These are phyloP conservation scores for Xanthia icteritia DNA, from an alignment of 2,888 invertebrate species.

Conservation along the genomic window DNA sequence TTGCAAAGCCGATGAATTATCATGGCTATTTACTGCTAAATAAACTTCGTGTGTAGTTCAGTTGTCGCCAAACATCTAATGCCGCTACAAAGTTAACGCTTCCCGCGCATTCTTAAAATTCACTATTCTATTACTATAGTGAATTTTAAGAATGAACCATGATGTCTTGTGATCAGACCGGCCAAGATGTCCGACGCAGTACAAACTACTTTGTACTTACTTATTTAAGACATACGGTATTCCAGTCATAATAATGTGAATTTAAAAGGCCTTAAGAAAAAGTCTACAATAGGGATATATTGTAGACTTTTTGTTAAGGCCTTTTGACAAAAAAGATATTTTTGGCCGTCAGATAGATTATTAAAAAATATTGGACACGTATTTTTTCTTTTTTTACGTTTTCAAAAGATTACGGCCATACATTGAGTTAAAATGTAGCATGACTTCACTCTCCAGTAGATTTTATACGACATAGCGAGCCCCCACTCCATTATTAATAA, in stretches of 20 bases:
- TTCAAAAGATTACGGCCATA: too few relatives aligned
- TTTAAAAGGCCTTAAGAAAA: not conserved
- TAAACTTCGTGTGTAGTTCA: not conserved
- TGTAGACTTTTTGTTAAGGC: too few relatives aligned
- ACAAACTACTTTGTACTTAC: conserved; percentile 20
- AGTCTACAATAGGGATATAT: too few relatives aligned
- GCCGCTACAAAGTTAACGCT: not conserved
- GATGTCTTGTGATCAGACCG: not conserved
- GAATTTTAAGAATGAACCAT: not conserved
- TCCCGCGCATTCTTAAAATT: not conserved
- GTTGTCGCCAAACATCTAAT: not conserved
- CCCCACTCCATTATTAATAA: too few relatives aligned
- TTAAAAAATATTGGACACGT: too few relatives aligned
- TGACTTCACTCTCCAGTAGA: too few relatives aligned
- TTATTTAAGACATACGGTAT: not conserved
- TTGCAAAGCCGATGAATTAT: not conserved
- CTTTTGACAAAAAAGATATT: too few relatives aligned
- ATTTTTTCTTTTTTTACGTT: too few relatives aligned
- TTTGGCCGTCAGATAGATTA: too few relatives aligned
- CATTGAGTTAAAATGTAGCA: too few relatives aligned
- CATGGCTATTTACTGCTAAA: not conserved
- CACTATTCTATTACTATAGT: too few relatives aligned
- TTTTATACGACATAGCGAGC: too few relatives aligned
- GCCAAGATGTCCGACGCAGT: not conserved
- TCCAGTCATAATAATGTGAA: not conserved